These are phyloP conservation scores for Acyrthosiphon pisum DNA, from an alignment of 1,140 invertebrate species.

Conservation along the genomic window DNA sequence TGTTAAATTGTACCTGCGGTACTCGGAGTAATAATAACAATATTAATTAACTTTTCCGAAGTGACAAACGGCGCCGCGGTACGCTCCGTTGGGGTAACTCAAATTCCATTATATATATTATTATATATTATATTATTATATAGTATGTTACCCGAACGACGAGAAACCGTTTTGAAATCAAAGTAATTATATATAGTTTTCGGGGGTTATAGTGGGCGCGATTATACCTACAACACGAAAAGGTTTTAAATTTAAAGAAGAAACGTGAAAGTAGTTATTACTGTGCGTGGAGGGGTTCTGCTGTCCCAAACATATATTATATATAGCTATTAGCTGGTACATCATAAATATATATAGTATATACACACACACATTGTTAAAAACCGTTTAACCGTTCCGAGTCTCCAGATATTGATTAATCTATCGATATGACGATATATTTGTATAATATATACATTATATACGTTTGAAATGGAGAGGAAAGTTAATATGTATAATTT, in stretches of 20 bases:
- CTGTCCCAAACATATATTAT: neutral
- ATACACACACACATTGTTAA: neutral
- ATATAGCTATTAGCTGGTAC: neutral
- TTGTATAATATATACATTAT: neutral
- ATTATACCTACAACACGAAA: neutral
- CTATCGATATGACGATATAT: neutral
- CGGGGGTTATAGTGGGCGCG: slow-evolving; percentile 7
- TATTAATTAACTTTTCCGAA: slow-evolving; percentile 33
- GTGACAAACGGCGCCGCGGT: slow-evolving; percentile 23
- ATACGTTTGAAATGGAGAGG: neutral
- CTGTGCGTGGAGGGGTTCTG: neutral
- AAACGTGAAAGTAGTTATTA: slow-evolving; percentile 43
- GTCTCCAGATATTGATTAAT: slow-evolving; percentile 34
- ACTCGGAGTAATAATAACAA: slow-evolving; percentile 1
- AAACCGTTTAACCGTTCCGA: slow-evolving; percentile 18
- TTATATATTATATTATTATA: slow-evolving; percentile 4
- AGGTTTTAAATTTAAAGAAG: slow-evolving; percentile 40
- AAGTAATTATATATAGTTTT: slow-evolving; percentile 46
- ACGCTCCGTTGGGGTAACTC: neutral
- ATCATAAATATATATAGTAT: slow-evolving; percentile 12
- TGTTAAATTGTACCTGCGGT: neutral
- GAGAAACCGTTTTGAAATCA: slow-evolving; percentile 1
- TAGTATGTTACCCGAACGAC: neutral
- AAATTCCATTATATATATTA: slow-evolving; percentile 32
- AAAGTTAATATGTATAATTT: neutral